Base-by-base conservation (phyloP, 2,888 invertebrate species). In the Eupithecia abbreviata region DNA sequence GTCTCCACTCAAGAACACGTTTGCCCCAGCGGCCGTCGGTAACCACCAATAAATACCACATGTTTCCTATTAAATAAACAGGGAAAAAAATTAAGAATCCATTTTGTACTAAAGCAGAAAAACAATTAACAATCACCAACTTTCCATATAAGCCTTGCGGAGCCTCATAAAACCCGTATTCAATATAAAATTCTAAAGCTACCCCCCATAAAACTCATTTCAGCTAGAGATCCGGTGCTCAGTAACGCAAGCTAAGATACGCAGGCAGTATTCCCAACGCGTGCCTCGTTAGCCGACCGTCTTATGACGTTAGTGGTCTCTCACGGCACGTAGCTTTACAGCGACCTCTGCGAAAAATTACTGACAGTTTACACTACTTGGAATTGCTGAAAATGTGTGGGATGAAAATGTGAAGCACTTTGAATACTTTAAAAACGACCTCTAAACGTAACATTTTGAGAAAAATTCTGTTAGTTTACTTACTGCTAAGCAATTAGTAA, bases 271-370 rank as follows among this genome's bases (percentile, higher is more conserved):
- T 88, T 88, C 88, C 87, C 86, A 82, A 83, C 85, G 85, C 86
- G 88, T 86, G 83, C 84, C 88, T 91, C 89, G 90, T 92, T 91
- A 92, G 89, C 81, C 84, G 80, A 75, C 87, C 87, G 91, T 88
- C 91, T 92, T 91, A 92, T 90, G 89, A 90, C 90, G 90, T 92
- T 90, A 92, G 90, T 86, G 90, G 88, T 87, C 85, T 82, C 83
- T 79, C 80, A 79, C 80, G 80, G 82, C 84, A 85, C 84, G 84
- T 85, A 15, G 41, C 66, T 66, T 66, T 42, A 41, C 65, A 15
- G 66, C 42, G 3, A 15, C 66, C 42, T 30, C 15, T 42, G 66
- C 15, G 13, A 66, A 42, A 65, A 66, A 66, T 66, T 45, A 42
- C 42, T 42, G 66, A 66, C 66, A 42, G 15, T 15, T 42, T 66